Evolutionary conservation across 2,797 vertebrate genomes (phyloP).

Genomic region (Chaunax sp.): DNA sequence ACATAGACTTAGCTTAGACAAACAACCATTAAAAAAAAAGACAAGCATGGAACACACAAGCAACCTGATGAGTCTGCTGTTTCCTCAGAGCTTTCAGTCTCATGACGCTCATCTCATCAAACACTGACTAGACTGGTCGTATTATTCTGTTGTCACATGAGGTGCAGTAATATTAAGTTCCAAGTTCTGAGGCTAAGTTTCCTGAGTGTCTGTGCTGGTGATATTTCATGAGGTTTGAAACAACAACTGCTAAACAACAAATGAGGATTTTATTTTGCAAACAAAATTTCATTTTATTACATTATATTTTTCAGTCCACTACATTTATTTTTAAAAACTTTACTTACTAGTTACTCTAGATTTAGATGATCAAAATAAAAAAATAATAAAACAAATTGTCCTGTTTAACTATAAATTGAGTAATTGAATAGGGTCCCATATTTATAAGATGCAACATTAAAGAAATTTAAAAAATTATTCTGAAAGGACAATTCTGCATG

Average conservation of each 20-base stretch:
- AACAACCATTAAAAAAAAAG: conserved; percentile 1
- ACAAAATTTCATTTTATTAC: no score
- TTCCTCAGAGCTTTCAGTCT: conserved; percentile 24
- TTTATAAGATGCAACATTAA: no score
- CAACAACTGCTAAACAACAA: neutral
- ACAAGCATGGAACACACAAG: conserved; percentile 40
- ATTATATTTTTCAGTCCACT: neutral
- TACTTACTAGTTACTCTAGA: neutral
- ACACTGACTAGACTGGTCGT: conserved; percentile 30
- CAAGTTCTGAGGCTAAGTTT: conserved; percentile 3
- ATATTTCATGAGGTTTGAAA: neutral
- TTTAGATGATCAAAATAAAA: no score
- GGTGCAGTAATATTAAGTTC: conserved; percentile 11
- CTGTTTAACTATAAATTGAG: no score
- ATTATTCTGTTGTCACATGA: conserved; percentile 56
- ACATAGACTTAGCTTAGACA: conserved; percentile 55
- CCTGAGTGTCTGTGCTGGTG: neutral
- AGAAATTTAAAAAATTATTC: no score
- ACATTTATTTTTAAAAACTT: neutral
- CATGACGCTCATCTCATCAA: conserved; percentile 29
- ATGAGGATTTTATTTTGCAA: neutral
- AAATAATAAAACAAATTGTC: no score
- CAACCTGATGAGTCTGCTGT: conserved; percentile 47
- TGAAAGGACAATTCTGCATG: neutral
- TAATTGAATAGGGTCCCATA: no score